Conservation (phyloP, 2,888 invertebrate species). For the Lysandra coridon region DNA sequence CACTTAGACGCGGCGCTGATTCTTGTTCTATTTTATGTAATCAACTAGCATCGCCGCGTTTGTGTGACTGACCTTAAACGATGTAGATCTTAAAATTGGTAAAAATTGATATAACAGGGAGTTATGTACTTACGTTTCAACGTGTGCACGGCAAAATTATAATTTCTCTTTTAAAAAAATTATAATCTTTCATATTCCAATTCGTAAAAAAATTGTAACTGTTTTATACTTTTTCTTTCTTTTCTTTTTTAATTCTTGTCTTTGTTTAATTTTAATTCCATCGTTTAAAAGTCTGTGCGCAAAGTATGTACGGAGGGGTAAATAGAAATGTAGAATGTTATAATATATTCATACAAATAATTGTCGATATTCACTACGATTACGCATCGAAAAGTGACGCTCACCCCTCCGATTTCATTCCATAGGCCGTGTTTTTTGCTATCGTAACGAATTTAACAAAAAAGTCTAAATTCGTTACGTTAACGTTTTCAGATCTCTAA, state of each 20-base stretch:
- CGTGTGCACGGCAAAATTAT: not conserved
- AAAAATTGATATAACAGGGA: not conserved
- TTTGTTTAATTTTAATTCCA: not conserved
- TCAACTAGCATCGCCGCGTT: too few relatives aligned
- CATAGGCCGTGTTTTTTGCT: constrained; percentile 28
- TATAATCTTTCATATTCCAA: not conserved
- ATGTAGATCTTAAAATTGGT: not conserved
- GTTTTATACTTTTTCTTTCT: not conserved
- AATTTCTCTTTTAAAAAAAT: not conserved
- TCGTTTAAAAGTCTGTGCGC: not conserved
- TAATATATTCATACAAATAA: too few relatives aligned
- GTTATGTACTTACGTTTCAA: not conserved
- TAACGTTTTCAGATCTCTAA: constrained; percentile 29
- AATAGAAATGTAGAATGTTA: too few relatives aligned
- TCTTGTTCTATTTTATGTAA: too few relatives aligned
- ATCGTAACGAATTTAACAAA: constrained; percentile 26
- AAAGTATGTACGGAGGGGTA: not conserved
- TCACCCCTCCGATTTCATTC: constrained; percentile 23
- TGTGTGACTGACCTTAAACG: too few relatives aligned
- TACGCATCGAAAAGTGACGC: not conserved
- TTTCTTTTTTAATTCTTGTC: not conserved
- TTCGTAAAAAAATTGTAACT: not conserved
- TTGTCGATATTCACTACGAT: too few relatives aligned
- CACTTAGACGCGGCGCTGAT: too few relatives aligned
- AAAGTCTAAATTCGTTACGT: constrained; percentile 19